Base-by-base conservation (phyloP, 2,888 invertebrate genomes). In the Meghimatium bilineatum region DNA sequence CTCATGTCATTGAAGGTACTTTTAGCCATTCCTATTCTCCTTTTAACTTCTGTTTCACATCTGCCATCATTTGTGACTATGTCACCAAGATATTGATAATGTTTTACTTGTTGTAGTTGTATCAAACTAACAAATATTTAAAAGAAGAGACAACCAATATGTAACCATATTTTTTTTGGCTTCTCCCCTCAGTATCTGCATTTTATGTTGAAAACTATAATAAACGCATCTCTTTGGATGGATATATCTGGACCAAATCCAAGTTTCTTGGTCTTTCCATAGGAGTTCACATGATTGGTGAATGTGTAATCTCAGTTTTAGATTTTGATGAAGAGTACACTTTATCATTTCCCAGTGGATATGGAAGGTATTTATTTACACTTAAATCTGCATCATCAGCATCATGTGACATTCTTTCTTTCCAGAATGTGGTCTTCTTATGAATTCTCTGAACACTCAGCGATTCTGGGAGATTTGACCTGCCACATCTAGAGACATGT, bases 171-270 rank as follows among this genome's bases (percentile, higher is more conserved):
- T 69, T 38, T 5, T 38, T 71, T n/a, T n/a, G n/a, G 12, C 36
- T 44, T 74, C 14, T 66, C 26, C 29, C 60, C 38, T 26, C 66
- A 96, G 97, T 99, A 91, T 99, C 99, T 83, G 99, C 99, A 44
- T 99, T 99, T 95, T 99, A 99, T 95, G 99, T 98, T 34, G 99
- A 99, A 94, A 97, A 98, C 94, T 96, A 96, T 89, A 96, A 96
- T 92, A 98, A 97, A 92, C 95, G 96, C 90, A 97, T 99, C 84
- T 96, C 96, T 87, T 97, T 99, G 94, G 96, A 97, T 91, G 99
- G 98, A 14, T 97, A 98, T 94, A 97, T 99, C 80, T 99, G 99
- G 97, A 99, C 99, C 12, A 99, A 99, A 94, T 99, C 99, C 91
- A 99, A 99, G 95, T 99, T 99, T 94, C 95, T 99, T 36, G 99